Base-by-base conservation (phyloP, 2,113 vertebrate genomes). In the Amphilophus citrinellus region DNA sequence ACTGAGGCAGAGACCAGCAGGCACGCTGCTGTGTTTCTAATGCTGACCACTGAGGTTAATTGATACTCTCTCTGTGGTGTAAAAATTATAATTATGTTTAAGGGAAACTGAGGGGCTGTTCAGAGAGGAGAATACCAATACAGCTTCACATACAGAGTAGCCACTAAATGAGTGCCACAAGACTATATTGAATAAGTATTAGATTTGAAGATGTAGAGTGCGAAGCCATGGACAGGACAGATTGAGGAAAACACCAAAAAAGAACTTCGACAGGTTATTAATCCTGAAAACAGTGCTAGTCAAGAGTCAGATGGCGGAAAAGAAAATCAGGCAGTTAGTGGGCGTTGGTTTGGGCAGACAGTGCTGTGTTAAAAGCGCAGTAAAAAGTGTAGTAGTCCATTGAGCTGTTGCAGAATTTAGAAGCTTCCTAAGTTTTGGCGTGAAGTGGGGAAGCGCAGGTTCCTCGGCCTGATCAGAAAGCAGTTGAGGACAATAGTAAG, bases 41-140 rank as follows among this genome's bases (percentile, higher is more conserved):
- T 79, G 84, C 80, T 92, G 90, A 91, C 82, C 85, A 82, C 80
- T 71, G 82, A 88, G 95, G 93, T 94, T 94, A 94, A 95, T 93
- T 95, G 92, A 92, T 90, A 93, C 87, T 84, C 89, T 92, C 93
- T 90, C 88, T 82, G 68, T 80, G 88, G 76, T 87, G 87, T 79
- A 80, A 85, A 85, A 91, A 88, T 77, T 50, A 88, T 88, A 85
- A 92, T 91, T 88, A 83, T 85, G 62, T 88, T 89, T 84, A 83
- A 83, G 63, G 57, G 88, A 89, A 93, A 60, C 75, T 30, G 42
- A 83, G 68, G 62, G 84, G 82, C 60, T 86, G 87, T 83, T 88
- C 83, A 80, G 60, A 79, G 76, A 66, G 13, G 50, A 79, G 82
- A 84, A 81, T 66, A 77, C 75, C 65, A 61, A 85, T 44, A 66